These are phyloP conservation scores for Rhynchonycteris naso DNA, from an alignment of 2,797 vertebrate genomes.

Conservation along the genomic window DNA sequence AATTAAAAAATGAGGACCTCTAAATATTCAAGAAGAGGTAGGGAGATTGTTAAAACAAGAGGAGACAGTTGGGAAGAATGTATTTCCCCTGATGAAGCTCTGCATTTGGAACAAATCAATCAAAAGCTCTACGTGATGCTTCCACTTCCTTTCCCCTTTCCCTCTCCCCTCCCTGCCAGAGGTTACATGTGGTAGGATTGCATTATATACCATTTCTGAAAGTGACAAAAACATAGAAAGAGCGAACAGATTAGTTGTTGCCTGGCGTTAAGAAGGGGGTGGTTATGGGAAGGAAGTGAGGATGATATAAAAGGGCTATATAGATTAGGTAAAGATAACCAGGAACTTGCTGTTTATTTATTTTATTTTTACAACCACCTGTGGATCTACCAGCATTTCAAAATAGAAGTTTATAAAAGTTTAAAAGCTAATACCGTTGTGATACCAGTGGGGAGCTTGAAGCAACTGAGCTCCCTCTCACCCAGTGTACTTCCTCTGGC, in stretches of 20 bases:
- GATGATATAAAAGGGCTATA: background rate
- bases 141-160: background rate
- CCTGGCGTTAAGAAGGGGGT: background rate
- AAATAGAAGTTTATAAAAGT: background rate
- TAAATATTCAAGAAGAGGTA: background rate
- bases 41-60: background rate
- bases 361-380: background rate
- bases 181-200: background rate
- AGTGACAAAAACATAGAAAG: background rate
- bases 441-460: background rate
- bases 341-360: background rate
- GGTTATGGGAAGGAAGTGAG: background rate
- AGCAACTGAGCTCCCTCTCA: background rate
- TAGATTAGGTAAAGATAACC: background rate
- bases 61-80: background rate
- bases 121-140: background rate
- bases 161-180: background rate
- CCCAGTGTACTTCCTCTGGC: background rate
- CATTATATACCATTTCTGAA: slow-evolving; percentile 12
- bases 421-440: background rate
- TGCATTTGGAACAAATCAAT: background rate
- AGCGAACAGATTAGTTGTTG: background rate
- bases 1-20: background rate
- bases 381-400: background rate
- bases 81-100: background rate